Conservation (phyloP, 2,113 vertebrate species). For the Eidolon helvum region DNA sequence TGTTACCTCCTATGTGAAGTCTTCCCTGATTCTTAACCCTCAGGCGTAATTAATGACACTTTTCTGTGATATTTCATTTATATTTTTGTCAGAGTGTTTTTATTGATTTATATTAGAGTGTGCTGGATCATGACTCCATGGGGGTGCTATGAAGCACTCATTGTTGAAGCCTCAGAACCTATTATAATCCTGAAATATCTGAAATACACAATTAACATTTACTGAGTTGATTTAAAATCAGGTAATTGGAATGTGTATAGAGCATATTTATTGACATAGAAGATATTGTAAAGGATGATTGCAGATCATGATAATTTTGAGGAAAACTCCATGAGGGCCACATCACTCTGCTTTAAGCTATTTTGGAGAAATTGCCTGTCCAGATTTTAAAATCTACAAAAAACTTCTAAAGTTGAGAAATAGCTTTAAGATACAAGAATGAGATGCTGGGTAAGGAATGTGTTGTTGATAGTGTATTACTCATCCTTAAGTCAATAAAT, state of each 20-base stretch:
- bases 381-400: background rate
- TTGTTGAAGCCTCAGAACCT: background rate
- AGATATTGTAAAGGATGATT: background rate
- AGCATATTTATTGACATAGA: background rate
- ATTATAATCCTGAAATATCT: background rate
- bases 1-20: background rate
- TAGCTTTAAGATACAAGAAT: background rate
- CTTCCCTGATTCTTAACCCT: background rate
- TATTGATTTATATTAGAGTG: background rate
- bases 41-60: background rate
- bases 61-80: background rate
- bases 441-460: background rate
- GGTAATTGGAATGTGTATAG: background rate
- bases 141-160: background rate
- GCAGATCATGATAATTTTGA: background rate
- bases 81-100: background rate
- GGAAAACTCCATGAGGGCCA: background rate
- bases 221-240: constrained; percentile 1
- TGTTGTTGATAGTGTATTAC: background rate
- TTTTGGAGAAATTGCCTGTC: background rate
- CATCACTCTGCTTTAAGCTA: background rate
- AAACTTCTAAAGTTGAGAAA: background rate
- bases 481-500: background rate
- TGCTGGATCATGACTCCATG: background rate
- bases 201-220: background rate